Base-by-base conservation (phyloP, 2,797 vertebrate genomes). In the Molossus alvarezi region DNA sequence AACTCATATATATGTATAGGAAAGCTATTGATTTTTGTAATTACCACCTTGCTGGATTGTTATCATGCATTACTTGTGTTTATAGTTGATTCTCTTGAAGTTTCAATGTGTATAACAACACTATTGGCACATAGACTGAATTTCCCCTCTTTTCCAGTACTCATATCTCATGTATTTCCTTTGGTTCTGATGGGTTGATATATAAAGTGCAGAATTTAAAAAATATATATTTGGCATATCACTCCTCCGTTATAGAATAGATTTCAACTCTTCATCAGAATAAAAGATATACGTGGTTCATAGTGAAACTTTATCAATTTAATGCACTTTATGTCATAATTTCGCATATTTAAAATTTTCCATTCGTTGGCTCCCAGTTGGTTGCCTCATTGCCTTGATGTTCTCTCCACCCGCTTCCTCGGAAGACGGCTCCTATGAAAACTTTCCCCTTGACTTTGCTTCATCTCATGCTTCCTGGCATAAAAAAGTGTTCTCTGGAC, bases 1-100 rank as follows among this genome's bases (percentile, higher is more conserved):
- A 88, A 81, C 3, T 65, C 10, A 73, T n/a, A 41, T 76, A 41
- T 76, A n/a, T 53, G 8, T 48, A 2, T 92, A 60, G 14, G 12
- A 51, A 88, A 91, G 33, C 8, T 92, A 65, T 60, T 90, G 8
- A 58, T 88, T 81, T 96, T 94, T 81, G 25, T 81, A 27, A 53
- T 29, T 51, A 73, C 3, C 5, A 77, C 21, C 23, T 85, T 95
- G 7, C 2, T 77, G 33, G 91, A 73, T 77, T 88, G 48, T 65
- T 71, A 1, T 62, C 45, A 55, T 76, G 21, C 48, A 84, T 58
- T 87, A 33, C 1, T 75, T 90, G 13, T 6, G 51, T 88, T 64
- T 73, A 53, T 13, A 65, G 2, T 27, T 82, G 21, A 51, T 73
- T 69, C n/a, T 62, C 53, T 76, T 73, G 41, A 5, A 12, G 15